phyloP scores from a whole-genome alignment of 2,888 invertebrate species.

The Hirtodrosophila trivittata region DNA sequence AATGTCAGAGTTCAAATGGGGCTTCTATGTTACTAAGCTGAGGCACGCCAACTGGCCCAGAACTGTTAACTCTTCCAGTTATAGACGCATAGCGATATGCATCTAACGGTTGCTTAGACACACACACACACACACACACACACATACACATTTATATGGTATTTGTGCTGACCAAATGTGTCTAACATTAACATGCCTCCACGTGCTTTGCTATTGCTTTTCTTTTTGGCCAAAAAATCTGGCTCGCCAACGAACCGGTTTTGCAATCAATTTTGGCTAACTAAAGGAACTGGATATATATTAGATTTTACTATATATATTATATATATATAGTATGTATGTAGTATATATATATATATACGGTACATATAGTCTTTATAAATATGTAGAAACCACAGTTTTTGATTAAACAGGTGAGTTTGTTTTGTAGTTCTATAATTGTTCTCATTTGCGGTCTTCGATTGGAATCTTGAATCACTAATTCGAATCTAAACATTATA shows the following conservation, averaged over 20 bases:
- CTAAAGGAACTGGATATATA: no score
- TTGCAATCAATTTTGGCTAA: neutral
- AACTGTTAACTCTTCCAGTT: slow-evolving; percentile 61
- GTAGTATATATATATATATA: no score
- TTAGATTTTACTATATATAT: no score
- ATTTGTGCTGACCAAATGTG: slow-evolving; percentile 37
- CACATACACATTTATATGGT: slow-evolving; percentile 13
- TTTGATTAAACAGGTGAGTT: no score
- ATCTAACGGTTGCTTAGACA: slow-evolving; percentile 21
- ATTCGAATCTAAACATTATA: no score
- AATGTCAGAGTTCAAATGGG: slow-evolving; percentile 72
- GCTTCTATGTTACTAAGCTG: slow-evolving; percentile 2
- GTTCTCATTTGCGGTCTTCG: no score
- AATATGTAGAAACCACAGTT: no score
- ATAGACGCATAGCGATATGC: slow-evolving; percentile 35
- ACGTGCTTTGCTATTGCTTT: slow-evolving; percentile 15
- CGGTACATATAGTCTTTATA: no score
- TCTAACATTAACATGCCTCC: slow-evolving; percentile 54
- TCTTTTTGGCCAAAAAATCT: no score
- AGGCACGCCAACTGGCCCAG: slow-evolving; percentile 22
- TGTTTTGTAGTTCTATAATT: no score
- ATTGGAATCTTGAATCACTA: no score
- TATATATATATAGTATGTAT: no score
- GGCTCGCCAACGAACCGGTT: neutral
- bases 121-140: slow-evolving; percentile 6